Conservation (phyloP, 1,140 invertebrate species). For the Trichonephila inaurata region DNA sequence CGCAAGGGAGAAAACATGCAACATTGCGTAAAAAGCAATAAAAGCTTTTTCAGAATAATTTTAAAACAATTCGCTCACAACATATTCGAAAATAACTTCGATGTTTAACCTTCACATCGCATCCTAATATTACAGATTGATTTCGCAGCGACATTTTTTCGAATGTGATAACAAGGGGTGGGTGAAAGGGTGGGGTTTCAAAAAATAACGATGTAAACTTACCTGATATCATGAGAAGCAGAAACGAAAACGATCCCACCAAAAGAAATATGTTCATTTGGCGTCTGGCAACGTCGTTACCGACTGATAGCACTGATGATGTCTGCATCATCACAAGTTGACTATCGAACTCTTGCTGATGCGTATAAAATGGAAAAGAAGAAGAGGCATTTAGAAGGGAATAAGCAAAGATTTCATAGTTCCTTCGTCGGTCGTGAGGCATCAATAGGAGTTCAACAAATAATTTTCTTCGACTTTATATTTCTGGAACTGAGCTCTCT, state of each 20-base stretch:
- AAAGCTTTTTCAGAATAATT: too few species aligned
- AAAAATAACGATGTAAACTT: conserved; percentile 5
- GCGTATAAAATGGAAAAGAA: not conserved
- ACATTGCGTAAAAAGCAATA: too few species aligned
- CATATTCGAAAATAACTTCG: not conserved
- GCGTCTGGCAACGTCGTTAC: conserved; percentile 10
- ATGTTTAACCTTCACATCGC: not conserved
- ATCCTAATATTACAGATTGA: not conserved
- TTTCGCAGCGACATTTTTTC: not conserved
- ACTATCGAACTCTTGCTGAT: conserved; percentile 20
- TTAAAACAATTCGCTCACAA: too few species aligned
- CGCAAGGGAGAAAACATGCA: too few species aligned
- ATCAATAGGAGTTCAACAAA: not conserved
- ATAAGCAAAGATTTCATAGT: not conserved
- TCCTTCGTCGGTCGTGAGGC: not conserved
- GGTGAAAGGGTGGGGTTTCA: not conserved
- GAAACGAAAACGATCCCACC: not conserved
- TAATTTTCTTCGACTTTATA: not conserved
- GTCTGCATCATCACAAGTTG: conserved; percentile 20
- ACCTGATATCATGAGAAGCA: conserved; percentile 21
- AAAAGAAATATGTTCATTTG: conserved; percentile 37
- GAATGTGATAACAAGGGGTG: not conserved
- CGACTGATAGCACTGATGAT: conserved; percentile 48
- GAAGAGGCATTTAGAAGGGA: not conserved
- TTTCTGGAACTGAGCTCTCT: not conserved